A percentile compares a stretch with the other conserved stretches of the same genome.
Evolutionary conservation across 2,113 vertebrate species (phyloP).

Genomic region (Anhinga rufa): DNA sequence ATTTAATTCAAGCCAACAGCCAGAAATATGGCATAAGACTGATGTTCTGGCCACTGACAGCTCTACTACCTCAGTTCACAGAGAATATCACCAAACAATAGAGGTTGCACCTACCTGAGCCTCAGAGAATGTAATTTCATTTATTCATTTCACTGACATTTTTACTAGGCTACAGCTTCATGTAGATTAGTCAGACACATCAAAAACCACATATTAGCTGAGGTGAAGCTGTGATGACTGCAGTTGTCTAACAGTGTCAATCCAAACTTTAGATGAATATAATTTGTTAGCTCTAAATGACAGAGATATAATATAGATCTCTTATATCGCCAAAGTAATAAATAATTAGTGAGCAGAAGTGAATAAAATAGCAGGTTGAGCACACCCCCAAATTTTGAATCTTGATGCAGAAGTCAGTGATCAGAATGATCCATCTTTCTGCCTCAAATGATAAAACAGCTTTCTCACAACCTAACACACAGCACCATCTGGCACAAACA

Average conservation of each 20-base stretch:
- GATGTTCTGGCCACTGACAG: background rate
- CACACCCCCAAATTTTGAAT: conserved; percentile 35
- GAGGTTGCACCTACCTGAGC: background rate
- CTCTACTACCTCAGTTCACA: background rate
- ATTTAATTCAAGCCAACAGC: background rate
- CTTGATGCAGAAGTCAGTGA: conserved; percentile 9
- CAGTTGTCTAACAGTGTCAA: conserved; percentile 22
- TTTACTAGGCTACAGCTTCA: conserved; percentile 7
- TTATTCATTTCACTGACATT: conserved; percentile 3
- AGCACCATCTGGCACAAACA: conserved; percentile 54
- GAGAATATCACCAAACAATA: background rate
- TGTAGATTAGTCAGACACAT: conserved; percentile 21
- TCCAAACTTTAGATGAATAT: conserved; percentile 28
- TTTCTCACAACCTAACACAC: conserved; percentile 48
- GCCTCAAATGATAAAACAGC: conserved; percentile 53
- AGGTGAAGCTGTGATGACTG: conserved; percentile 25
- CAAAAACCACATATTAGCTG: conserved; percentile 11
- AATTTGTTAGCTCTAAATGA: conserved; percentile 36
- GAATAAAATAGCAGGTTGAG: conserved; percentile 45
- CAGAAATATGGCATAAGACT: background rate
- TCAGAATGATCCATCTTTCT: conserved; percentile 51
- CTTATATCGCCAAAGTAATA: conserved; percentile 8
- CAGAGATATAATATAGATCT: conserved; percentile 43
- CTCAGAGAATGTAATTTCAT: background rate
- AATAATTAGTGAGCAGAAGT: conserved; percentile 59